Percentiles rank a stretch among this genome's conserved stretches.
Evolutionary conservation across 2,113 vertebrate genomes (phyloP).

Genomic region (Mystacornis crossleyi): DNA sequence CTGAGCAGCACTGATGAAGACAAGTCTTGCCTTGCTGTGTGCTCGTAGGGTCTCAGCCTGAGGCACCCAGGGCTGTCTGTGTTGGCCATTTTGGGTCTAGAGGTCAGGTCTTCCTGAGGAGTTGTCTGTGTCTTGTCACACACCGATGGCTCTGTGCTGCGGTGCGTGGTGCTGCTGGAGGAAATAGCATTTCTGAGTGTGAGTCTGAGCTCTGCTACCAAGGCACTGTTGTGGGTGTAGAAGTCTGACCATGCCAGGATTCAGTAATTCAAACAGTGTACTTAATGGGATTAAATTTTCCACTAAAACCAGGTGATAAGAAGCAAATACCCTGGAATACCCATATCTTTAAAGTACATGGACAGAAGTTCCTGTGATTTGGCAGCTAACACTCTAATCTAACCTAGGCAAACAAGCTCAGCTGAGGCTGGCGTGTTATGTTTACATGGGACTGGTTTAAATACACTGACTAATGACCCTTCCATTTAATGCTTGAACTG

Average conservation of each 20-base stretch:
- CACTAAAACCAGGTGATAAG: neutral
- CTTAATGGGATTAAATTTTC: conserved; percentile 3
- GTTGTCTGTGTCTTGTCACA: no score
- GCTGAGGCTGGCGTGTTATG: neutral
- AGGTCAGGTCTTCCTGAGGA: neutral
- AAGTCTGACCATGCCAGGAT: neutral
- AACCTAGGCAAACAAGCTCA: neutral
- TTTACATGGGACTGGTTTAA: neutral
- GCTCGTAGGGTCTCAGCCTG: neutral
- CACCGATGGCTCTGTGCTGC: rapidly evolving
- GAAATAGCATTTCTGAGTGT: neutral
- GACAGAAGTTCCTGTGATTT: neutral
- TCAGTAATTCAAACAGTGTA: neutral
- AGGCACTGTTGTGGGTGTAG: neutral
- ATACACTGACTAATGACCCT: neutral
- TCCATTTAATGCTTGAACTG: neutral
- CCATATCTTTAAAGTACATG: neutral
- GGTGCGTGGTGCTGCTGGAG: neutral
- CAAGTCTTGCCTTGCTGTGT: neutral
- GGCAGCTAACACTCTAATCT: neutral
- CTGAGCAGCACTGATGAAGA: neutral
- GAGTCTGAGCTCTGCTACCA: neutral
- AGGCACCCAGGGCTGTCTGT: neutral
- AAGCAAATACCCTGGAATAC: neutral
- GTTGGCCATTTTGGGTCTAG: neutral